Conservation (phyloP, 1,140 invertebrate species). For the Diprion similis region DNA sequence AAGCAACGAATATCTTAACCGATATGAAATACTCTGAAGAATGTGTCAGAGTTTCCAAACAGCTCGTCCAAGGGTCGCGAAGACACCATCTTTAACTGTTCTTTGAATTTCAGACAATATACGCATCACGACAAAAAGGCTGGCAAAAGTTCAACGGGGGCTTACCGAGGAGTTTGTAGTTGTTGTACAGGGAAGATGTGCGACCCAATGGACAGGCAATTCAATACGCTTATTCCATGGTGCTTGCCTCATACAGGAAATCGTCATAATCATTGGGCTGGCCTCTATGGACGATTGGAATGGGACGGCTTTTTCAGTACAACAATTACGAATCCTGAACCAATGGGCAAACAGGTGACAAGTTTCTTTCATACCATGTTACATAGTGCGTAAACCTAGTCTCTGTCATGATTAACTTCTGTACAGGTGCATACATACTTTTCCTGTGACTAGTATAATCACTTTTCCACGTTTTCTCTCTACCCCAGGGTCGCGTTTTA, state of each 20-base stretch:
- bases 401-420: neutral
- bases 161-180: slow-evolving; percentile 78
- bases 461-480: too few relatives aligned
- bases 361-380: neutral
- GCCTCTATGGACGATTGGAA: slow-evolving; percentile 74
- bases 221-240: slow-evolving; percentile 89
- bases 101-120: slow-evolving; percentile 65
- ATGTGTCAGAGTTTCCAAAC: slow-evolving; percentile 9
- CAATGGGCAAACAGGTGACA: slow-evolving; percentile 85
- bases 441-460: neutral
- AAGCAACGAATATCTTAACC: slow-evolving; percentile 45
- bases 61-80: too few relatives aligned
- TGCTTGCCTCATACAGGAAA: slow-evolving; percentile 89
- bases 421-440: neutral
- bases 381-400: neutral
- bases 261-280: slow-evolving; percentile 86
- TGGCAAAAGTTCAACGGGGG: slow-evolving; percentile 66
- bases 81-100: neutral
- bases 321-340: slow-evolving; percentile 88
- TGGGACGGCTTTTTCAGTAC: slow-evolving; percentile 90
- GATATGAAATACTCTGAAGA: slow-evolving; percentile 31
- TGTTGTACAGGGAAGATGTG: slow-evolving; percentile 74
- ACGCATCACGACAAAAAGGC: slow-evolving; percentile 76
- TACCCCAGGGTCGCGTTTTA: slow-evolving; percentile 71
- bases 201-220: slow-evolving; percentile 78